Percentiles rank a stretch among this genome's conserved stretches.
Conservation (phyloP, 2,113 vertebrate species). For the Gulo gulo region DNA sequence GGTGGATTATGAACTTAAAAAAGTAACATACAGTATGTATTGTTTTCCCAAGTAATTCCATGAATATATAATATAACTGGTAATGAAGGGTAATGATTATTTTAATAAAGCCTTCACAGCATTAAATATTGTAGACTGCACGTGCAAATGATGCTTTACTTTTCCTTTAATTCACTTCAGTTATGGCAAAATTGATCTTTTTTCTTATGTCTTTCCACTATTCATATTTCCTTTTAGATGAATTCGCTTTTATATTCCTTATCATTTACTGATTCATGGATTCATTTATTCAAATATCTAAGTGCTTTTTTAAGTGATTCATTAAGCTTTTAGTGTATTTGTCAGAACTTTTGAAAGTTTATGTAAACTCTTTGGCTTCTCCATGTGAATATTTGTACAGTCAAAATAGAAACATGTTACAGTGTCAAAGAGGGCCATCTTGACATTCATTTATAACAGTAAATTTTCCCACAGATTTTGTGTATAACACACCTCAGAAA, state of each 20-base stretch:
- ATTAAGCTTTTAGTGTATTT: constrained; percentile 12
- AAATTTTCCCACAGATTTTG: background rate
- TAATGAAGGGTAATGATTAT: background rate
- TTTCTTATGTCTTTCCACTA: background rate
- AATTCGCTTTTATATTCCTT: constrained; percentile 31
- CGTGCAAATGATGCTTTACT: background rate
- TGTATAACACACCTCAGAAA: background rate
- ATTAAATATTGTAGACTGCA: background rate
- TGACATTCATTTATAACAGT: background rate
- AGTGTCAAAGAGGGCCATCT: background rate
- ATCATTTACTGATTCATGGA: background rate
- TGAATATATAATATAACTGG: background rate
- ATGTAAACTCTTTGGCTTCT: background rate
- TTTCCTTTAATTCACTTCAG: background rate
- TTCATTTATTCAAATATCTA: background rate
- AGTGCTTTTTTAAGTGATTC: background rate
- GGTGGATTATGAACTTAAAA: background rate
- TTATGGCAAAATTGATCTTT: background rate
- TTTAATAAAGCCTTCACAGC: background rate
- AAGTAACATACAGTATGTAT: background rate
- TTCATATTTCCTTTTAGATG: background rate
- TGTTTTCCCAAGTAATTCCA: background rate
- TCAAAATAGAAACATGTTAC: constrained; percentile 19
- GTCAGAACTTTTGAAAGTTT: background rate
- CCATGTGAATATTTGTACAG: background rate